Percentiles rank a stretch among this genome's conserved stretches.
These are phyloP conservation scores for Pelvicachromis taeniatus DNA, from an alignment of 2,113 vertebrate species.

Conservation along the genomic window DNA sequence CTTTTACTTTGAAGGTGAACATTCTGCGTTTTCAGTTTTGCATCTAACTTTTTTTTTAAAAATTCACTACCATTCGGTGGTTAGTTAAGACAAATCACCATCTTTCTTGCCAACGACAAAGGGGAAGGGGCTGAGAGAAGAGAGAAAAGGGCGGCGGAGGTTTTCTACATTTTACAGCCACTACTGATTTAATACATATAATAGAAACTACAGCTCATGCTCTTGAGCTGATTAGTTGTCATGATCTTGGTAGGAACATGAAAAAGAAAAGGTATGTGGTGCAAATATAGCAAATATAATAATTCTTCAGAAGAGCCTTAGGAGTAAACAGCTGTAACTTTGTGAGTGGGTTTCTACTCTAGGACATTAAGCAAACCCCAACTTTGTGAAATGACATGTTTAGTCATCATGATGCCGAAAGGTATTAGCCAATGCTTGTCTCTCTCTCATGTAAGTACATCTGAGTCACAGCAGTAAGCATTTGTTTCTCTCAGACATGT, in stretches of 20 bases:
- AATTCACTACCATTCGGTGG: not conserved
- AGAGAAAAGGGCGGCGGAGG: fast-evolving
- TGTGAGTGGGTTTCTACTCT: not conserved
- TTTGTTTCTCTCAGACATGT: not conserved
- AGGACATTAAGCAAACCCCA: not conserved
- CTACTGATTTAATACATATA: not conserved
- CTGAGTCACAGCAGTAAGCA: not conserved
- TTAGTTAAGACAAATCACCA: not conserved
- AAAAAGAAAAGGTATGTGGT: not conserved
- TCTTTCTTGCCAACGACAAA: not conserved
- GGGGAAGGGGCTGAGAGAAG: not conserved
- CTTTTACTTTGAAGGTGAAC: not conserved
- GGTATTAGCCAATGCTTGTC: no score
- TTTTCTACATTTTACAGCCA: not conserved
- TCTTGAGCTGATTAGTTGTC: not conserved
- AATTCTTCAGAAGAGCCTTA: not conserved
- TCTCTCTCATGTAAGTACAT: not conserved
- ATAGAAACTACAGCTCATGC: not conserved
- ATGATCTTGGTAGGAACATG: not conserved
- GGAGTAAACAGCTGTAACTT: not conserved
- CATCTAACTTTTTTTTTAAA: not conserved
- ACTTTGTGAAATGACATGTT: not conserved
- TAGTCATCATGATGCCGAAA: not conserved
- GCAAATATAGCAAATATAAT: not conserved
- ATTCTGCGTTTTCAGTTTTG: not conserved